Conservation (phyloP, 2,888 invertebrate species). For the Sphaerophoria rueppellii region DNA sequence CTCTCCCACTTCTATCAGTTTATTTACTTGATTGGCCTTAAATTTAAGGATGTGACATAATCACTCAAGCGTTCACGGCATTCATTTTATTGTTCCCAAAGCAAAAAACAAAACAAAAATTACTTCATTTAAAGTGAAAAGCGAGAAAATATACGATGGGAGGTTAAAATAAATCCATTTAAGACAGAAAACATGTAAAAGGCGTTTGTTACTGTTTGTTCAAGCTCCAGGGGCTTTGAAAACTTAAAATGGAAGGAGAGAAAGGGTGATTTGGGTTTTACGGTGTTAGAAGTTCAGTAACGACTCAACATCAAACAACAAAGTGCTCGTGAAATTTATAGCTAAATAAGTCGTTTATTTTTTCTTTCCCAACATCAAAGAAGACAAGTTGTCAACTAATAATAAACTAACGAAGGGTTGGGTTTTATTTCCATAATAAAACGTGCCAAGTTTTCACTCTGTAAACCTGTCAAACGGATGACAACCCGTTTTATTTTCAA, state of each 20-base stretch:
- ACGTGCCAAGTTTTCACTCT: not conserved
- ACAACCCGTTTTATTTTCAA: not conserved
- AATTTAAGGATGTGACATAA: constrained; percentile 41
- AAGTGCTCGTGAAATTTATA: not conserved
- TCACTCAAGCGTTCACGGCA: constrained; percentile 27
- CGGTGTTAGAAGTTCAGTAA: not conserved
- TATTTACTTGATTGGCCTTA: constrained; percentile 32
- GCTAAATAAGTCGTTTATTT: not conserved
- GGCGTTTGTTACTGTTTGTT: constrained; percentile 36
- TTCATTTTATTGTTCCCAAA: not conserved
- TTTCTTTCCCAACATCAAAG: too few relatives aligned
- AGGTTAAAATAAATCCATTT: constrained; percentile 16
- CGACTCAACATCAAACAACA: not conserved
- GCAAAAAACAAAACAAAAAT: not conserved
- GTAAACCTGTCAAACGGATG: not conserved
- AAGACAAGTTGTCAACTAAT: too few relatives aligned
- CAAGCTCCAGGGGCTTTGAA: not conserved
- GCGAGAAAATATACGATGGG: constrained; percentile 28
- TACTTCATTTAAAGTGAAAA: not conserved
- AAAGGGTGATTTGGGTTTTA: not conserved
- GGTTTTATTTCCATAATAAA: too few relatives aligned
- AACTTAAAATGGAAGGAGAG: not conserved
- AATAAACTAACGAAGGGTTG: too few relatives aligned
- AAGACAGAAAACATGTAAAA: constrained; percentile 39
- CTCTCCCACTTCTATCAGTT: not conserved